Base-by-base conservation (phyloP, 2,888 invertebrate species). In the Melieria picta region DNA sequence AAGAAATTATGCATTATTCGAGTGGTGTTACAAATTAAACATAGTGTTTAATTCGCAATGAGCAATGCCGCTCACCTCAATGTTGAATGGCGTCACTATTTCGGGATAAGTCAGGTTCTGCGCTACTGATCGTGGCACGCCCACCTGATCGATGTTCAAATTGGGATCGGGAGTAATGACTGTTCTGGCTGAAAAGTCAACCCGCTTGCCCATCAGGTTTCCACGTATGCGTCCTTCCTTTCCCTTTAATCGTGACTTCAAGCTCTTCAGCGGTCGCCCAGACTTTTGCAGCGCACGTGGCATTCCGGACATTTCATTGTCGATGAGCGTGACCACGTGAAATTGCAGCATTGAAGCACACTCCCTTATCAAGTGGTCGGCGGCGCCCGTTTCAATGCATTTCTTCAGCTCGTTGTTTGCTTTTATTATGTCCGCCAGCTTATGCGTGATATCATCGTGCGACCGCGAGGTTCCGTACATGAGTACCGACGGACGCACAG, bases 401-500 rank as follows among this genome's bases (percentile, higher is more conserved):
- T 89, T 84, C 57, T 87, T 84, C 63, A 92, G 81, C 78, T 91
- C 90, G 78, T 90, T 90, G 83, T 92, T 91, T 0, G 90, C 88
- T 81, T 92, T 91, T 57, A 91, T 89, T 66, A 91, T 91, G 78
- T 91, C 91, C 0, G 91, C 88, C 71, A 92, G 83, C 80, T 92
- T 91, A 83, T 91, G 91, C 0, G 91, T 92, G 75, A 91, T 85
- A 86, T 92, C 91, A 82, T 91, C 91, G 86, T 89, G 79, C 84
- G 91, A 91, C 75, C 90, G 87, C 4, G 91, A 90, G 78, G 89
- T 50, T 0, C 77, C 77, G 94, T 97, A 97, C 76, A 78, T 77
- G n/a, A 98, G 95, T n/a, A 98, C 98, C 68, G 98, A 97, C 0
- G 98, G 98, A 77, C 98, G 90, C 0, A 98, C 98, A 7, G 94